Conservation (phyloP, 2,113 vertebrate species). For the Xiphophorus couchianus region DNA sequence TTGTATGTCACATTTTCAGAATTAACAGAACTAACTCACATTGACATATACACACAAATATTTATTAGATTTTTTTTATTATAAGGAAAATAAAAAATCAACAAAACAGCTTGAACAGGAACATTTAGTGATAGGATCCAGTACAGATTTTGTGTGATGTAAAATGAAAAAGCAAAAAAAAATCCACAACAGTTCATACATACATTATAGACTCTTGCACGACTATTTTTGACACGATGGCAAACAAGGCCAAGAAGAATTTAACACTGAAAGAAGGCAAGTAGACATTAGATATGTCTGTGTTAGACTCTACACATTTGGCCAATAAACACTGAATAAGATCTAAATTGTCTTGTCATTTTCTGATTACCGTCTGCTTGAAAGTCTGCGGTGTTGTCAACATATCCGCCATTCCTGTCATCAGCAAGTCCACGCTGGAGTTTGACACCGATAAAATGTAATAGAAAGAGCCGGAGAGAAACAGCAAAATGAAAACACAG, state of each 20-base stretch:
- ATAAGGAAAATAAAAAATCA: no score
- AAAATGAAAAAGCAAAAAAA: not conserved
- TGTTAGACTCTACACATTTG: not conserved
- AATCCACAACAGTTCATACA: not conserved
- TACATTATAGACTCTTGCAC: not conserved
- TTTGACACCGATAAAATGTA: slow-evolving; percentile 26
- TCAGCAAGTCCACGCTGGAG: slow-evolving; percentile 33
- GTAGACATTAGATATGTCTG: no score
- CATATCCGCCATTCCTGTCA: slow-evolving; percentile 13
- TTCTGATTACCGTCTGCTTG: not conserved
- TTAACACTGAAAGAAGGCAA: no score
- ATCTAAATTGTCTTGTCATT: not conserved
- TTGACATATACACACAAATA: no score
- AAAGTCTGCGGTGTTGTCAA: slow-evolving; percentile 14
- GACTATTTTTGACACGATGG: not conserved
- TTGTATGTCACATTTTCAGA: no score
- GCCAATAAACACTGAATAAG: not conserved
- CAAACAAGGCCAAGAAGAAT: not conserved
- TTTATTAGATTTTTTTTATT: no score
- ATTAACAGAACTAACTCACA: no score
- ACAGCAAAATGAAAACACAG: slow-evolving; percentile 19
- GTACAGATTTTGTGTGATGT: not conserved
- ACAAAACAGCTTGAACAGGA: not conserved
- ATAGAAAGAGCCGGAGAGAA: slow-evolving; percentile 11
- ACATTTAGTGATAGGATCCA: not conserved